phyloP scores from a whole-genome alignment of 2,113 vertebrate genomes.

The Calcarius ornatus region DNA sequence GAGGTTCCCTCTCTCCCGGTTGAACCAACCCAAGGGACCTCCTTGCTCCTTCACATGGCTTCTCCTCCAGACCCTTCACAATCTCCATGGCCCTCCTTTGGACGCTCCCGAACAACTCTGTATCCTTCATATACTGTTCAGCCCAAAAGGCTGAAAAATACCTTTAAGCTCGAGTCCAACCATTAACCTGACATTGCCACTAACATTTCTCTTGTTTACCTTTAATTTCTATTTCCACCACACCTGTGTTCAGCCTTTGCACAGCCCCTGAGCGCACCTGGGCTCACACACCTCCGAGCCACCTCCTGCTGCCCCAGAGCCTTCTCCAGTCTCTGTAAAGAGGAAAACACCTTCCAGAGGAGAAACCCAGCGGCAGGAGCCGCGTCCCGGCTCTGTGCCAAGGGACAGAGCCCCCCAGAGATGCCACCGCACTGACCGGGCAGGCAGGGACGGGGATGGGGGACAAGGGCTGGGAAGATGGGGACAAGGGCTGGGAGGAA shows the following conservation, averaged over 20 bases:
- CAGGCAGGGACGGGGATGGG: background rate
- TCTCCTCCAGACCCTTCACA: background rate
- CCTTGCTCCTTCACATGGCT: background rate
- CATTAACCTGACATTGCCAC: background rate
- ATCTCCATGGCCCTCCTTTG: background rate
- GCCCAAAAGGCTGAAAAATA: background rate
- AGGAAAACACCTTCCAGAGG: background rate
- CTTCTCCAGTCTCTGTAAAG: fast-evolving
- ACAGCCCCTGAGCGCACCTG: background rate
- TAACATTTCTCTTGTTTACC: background rate
- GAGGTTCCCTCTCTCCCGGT: background rate
- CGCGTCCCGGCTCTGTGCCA: fast-evolving
- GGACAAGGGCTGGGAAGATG: too few species aligned
- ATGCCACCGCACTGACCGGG: fast-evolving
- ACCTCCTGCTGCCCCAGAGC: background rate
- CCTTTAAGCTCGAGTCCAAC: background rate
- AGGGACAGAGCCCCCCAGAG: background rate
- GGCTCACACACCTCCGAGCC: fast-evolving
- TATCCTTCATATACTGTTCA: too few species aligned
- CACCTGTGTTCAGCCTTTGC: background rate
- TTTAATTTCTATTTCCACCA: background rate
- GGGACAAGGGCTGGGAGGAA: too few species aligned
- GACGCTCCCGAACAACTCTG: background rate
- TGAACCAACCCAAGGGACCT: background rate
- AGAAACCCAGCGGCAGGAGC: background rate